Percentiles rank a stretch among this genome's conserved stretches.
Conservation (phyloP, 2,888 invertebrate genomes). For the Zaprionus bogoriensis region DNA sequence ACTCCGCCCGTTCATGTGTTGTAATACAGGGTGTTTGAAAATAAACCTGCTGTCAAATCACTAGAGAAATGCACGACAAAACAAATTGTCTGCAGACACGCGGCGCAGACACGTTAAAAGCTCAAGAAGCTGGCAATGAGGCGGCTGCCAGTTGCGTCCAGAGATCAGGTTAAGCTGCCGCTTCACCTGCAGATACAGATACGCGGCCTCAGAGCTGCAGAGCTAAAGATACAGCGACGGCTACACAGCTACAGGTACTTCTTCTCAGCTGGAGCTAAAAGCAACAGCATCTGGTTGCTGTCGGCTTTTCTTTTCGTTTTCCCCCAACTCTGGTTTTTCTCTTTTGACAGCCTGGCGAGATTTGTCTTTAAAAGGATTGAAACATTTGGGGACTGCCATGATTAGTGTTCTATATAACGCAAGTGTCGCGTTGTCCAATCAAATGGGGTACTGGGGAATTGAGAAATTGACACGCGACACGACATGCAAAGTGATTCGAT, state of each 20-base stretch:
- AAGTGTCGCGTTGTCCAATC: conserved; percentile 51
- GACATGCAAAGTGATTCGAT: conserved; percentile 56
- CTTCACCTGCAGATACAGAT: conserved; percentile 11
- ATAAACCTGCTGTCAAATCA: conserved; percentile 41
- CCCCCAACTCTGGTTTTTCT: conserved; percentile 6
- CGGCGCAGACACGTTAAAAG: conserved; percentile 48
- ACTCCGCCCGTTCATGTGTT: background rate
- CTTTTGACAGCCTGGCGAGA: conserved; percentile 50
- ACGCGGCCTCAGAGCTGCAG: conserved; percentile 5
- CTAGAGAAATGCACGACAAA: conserved; percentile 54
- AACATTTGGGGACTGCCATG: conserved; percentile 65
- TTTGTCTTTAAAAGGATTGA: conserved; percentile 57
- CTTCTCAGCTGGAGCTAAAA: conserved; percentile 30
- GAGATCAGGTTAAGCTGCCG: conserved; percentile 47
- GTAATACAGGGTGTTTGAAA: conserved; percentile 6
- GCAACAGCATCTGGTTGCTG: conserved; percentile 51
- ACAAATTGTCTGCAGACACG: conserved; percentile 69
- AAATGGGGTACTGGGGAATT: conserved; percentile 12
- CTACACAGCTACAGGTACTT: background rate
- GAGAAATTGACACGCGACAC: conserved; percentile 60
- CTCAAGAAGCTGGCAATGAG: conserved; percentile 31
- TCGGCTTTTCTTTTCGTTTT: conserved; percentile 42
- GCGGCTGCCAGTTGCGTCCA: conserved; percentile 7
- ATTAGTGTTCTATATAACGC: conserved; percentile 73
- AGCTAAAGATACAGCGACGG: conserved; percentile 9